Percentiles rank a stretch among this genome's conserved stretches.
Conservation (phyloP, 35 echinoderm and acorn worm species). For the Holothuria glaberrima region DNA sequence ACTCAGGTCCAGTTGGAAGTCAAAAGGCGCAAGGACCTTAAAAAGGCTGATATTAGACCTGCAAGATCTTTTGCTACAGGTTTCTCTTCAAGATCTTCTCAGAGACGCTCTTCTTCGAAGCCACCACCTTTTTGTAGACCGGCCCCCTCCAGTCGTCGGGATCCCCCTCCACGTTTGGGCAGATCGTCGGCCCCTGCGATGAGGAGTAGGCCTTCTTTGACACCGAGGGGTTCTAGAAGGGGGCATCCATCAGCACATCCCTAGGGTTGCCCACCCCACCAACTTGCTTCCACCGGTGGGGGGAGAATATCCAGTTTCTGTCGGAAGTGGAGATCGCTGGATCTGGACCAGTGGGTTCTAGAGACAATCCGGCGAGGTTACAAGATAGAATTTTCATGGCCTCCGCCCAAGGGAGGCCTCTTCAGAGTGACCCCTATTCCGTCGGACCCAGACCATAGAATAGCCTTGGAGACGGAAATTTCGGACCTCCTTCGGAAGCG, state of each 20-base stretch:
- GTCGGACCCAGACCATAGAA: background rate
- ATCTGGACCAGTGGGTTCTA: background rate
- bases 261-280: conserved; percentile 19
- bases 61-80: background rate
- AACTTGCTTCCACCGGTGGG: too few species aligned
- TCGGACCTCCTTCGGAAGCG: background rate
- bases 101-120: background rate
- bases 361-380: background rate
- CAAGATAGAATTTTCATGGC: background rate
- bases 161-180: background rate
- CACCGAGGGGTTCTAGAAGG: background rate
- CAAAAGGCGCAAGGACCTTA: background rate
- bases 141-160: background rate
- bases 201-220: background rate
- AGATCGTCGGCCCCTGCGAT: background rate
- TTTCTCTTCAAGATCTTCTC: too few species aligned
- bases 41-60: background rate
- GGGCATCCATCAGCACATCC: too few species aligned
- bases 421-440: background rate
- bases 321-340: background rate
- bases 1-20: background rate
- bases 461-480: background rate
- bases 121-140: background rate
- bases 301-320: too few species aligned
- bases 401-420: background rate